Evolutionary conservation across 2,888 invertebrate genomes (phyloP).

Genomic region (Hemaris fuciformis): DNA sequence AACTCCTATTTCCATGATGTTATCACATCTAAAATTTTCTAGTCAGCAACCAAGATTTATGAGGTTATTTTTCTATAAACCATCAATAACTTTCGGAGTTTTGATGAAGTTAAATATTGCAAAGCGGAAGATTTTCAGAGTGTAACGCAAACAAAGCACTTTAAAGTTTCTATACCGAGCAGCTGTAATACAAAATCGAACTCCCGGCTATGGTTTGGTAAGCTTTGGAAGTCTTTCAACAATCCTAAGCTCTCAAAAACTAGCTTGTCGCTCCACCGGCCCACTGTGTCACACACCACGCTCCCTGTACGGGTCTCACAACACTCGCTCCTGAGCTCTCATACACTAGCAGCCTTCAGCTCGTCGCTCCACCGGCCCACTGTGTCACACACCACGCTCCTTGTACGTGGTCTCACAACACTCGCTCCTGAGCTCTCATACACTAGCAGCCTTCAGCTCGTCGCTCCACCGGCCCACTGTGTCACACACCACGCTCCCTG

Average conservation of each 20-base stretch:
- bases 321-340: too few species aligned
- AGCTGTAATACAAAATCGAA: background rate
- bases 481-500: too few species aligned
- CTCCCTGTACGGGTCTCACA: too few species aligned
- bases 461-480: too few species aligned
- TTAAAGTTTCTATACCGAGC: background rate
- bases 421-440: too few species aligned
- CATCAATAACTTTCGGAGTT: background rate
- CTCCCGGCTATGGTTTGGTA: background rate
- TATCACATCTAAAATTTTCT: background rate
- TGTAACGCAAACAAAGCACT: background rate
- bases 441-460: too few species aligned
- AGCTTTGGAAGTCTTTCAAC: background rate
- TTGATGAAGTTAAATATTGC: background rate
- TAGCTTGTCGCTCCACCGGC: background rate
- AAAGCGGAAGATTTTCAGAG: background rate
- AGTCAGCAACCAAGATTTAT: background rate
- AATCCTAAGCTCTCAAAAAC: background rate
- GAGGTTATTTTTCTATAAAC: background rate
- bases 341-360: too few species aligned
- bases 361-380: too few species aligned
- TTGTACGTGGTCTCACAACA: too few species aligned
- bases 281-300: too few species aligned
- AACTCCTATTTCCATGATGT: background rate
- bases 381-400: too few species aligned